Conservation (phyloP, 2,113 vertebrate genomes). For the Channa maculata region DNA sequence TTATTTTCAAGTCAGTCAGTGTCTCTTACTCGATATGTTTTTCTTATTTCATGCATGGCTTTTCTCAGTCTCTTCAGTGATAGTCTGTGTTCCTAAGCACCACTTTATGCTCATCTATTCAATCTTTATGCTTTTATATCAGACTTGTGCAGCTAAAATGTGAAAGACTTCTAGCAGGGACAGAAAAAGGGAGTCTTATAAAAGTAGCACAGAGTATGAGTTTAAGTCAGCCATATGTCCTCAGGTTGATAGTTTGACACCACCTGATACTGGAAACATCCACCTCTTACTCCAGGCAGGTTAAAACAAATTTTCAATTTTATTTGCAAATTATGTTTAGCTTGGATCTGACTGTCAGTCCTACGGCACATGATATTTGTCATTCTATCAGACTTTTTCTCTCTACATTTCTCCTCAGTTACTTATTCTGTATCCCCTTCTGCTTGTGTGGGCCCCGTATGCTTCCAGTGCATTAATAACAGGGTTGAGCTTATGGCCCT, state of each 20-base stretch:
- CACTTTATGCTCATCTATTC: too few relatives aligned
- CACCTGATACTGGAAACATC: constrained; percentile 16
- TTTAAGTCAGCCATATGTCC: not conserved
- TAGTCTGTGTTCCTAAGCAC: not conserved
- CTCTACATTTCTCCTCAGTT: not conserved
- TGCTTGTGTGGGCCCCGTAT: constrained; percentile 24
- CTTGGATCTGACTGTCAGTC: not conserved
- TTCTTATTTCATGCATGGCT: not conserved
- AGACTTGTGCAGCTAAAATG: not conserved
- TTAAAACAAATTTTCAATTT: constrained; percentile 33
- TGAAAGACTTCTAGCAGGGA: not conserved
- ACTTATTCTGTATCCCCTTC: constrained; percentile 57
- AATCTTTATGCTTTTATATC: not conserved
- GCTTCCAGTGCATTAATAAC: constrained; percentile 56
- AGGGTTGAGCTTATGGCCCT: constrained; percentile 53
- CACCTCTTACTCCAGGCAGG: constrained; percentile 41
- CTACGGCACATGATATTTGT: constrained; percentile 6
- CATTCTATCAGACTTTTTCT: constrained; percentile 16
- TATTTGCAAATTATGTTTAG: constrained; percentile 8
- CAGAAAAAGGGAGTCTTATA: not conserved
- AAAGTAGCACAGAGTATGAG: not conserved
- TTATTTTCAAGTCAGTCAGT: not conserved
- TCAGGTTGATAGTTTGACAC: constrained; percentile 7
- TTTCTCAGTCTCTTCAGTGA: not conserved
- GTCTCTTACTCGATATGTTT: not conserved